phyloP scores from a whole-genome alignment of 1,140 invertebrate species.

The fruit fly (Drosophila melanogaster) region Release_6_plus_ISO1_MT NT_037436.4:1056001-1056500 shows the following conservation, averaged over 20 bases:
- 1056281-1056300: constrained; percentile 73
- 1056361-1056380: constrained; percentile 41
- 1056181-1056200: no score
- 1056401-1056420: constrained; percentile 58
- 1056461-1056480: constrained; percentile 6
- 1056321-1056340: constrained; percentile 53
- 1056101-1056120: no score
- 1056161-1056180: no score
- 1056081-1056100: no score
- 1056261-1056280: constrained; percentile 44
- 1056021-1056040: not conserved
- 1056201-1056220: not conserved
- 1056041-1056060: no score
- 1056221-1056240: constrained; percentile 7
- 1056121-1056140: no score
- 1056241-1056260: constrained; percentile 1
- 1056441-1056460: constrained; percentile 73
- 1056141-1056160: no score
- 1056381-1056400: constrained; percentile 56
- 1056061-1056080: no score
- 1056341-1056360: constrained; percentile 5
- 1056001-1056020: not conserved
- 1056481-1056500: constrained; percentile 55
- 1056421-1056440: constrained; percentile 69
- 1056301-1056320: constrained; percentile 56